These are phyloP conservation scores for Spongilla lacustris DNA, from an alignment of 37 sponge, comb jelly and placozoan species.

Conservation along the genomic window DNA sequence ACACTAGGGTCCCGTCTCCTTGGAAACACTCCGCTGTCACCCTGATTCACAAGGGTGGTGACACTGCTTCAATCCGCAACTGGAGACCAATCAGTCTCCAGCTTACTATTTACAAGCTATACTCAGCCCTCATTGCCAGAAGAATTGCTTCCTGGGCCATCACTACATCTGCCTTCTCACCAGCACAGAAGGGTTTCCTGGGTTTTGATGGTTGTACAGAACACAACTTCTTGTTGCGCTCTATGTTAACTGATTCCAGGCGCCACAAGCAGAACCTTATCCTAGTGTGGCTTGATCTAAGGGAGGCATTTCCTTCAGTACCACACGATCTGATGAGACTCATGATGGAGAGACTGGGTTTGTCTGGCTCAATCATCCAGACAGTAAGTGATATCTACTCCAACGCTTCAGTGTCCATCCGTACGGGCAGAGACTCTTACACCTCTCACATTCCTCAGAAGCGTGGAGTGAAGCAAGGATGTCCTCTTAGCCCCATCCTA, in stretches of 20 bases:
- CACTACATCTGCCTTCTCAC: neutral
- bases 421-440: neutral
- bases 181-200: constrained; percentile 41
- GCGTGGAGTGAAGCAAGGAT: constrained; percentile 46
- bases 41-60: constrained; percentile 32
- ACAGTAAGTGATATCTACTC: constrained; percentile 30
- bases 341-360: constrained; percentile 14
- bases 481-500: constrained; percentile 35
- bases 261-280: constrained; percentile 12
- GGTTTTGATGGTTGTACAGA: constrained; percentile 40
- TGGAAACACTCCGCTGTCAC: constrained; percentile 35
- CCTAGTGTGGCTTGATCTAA: constrained; percentile 41
- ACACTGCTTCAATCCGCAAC: neutral
- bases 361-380: neutral
- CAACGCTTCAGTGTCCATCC: neutral
- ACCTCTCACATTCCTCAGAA: neutral
- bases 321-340: neutral
- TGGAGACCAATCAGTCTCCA: constrained; percentile 58
- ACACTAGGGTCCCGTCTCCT: neutral
- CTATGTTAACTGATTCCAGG: constrained; percentile 9
- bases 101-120: constrained; percentile 36
- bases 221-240: constrained; percentile 31
- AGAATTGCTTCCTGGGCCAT: constrained; percentile 36
- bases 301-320: constrained; percentile 41
- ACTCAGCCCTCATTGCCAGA: constrained; percentile 46